Evolutionary conservation across 2,888 invertebrate species (phyloP), one percentile per base, ranked within the genome.

Genomic region (Caenorhabditis japonica): DNA sequence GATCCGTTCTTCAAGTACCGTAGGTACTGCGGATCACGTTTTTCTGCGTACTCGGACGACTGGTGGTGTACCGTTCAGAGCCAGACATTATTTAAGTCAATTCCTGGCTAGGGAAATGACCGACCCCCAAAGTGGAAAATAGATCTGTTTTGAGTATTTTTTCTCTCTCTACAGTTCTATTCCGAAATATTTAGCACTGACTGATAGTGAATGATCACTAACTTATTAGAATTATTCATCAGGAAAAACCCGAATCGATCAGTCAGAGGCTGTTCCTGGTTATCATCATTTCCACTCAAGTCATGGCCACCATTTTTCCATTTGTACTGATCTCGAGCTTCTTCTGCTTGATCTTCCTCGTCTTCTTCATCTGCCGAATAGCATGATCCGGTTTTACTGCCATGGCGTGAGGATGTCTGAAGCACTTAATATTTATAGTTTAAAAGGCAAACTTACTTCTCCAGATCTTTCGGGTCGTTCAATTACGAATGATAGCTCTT

Each of bases 381-480:
- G 15, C 36, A 19, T 1, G 25, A 60, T 7, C 13, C 13, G 27
- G 12, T 12, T 46, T 25, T 25, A 46, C 46, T 46, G 13, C 39
- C 17, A 8, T 39, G 17, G n/a, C 39, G n/a, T 15, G 38, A 38
- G 15, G 4, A 4, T 43, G 43, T 43, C n/a, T 21, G 12, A 21
- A 43, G 4, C 19, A 23, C 4, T 17, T 19, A 43, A 8, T n/a
- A 17, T 7, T 13, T 12, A 4, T 43, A 4, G 17, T 4, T 25
- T 5, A 13, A 21, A 46, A 21, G 17, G 10, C 15, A 12, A 4
- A 27, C 55, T 21, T 27, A 79, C 79, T 52, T 79, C 79, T 30
- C 79, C 79, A 10, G 79, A 47, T 38, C 62, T 52, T 68, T 79
- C 79, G 0, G 79, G 79, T 23, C 55, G 17, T 51, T 79, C 64